phyloP scores from a whole-genome alignment of 2,888 invertebrate species.

The Choristoneura rosaceana region DNA sequence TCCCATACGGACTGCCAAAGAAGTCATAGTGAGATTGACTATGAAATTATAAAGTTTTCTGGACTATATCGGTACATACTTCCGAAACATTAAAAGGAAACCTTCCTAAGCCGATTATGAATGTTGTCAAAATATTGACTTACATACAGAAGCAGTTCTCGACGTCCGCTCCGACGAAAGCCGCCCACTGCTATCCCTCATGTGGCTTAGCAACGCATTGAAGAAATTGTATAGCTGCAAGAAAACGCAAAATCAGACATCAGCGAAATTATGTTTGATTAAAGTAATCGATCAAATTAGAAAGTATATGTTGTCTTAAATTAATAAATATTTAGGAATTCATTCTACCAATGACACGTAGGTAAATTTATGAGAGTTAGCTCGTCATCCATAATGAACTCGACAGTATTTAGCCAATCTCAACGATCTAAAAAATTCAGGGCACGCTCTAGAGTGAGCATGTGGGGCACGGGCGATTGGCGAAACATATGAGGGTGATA shows the following conservation, averaged over 20 bases:
- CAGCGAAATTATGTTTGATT: no score
- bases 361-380: neutral
- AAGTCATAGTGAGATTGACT: no score
- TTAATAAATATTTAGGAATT: neutral
- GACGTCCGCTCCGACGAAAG: slow-evolving; percentile 87
- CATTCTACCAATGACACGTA: neutral
- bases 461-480: slow-evolving; percentile 24
- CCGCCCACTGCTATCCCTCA: slow-evolving; percentile 88
- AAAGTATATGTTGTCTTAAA: neutral
- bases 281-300: no score
- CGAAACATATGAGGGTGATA: slow-evolving; percentile 21
- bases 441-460: slow-evolving; percentile 13
- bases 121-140: slow-evolving; percentile 51
- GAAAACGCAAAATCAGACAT: slow-evolving; percentile 47
- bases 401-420: slow-evolving; percentile 3
- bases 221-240: slow-evolving; percentile 97
- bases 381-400: neutral
- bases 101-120: slow-evolving; percentile 1
- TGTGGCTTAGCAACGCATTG: slow-evolving; percentile 95
- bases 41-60: no score
- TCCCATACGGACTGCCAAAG: no score
- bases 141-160: slow-evolving; percentile 87
- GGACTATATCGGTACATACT: no score
- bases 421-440: slow-evolving; percentile 31
- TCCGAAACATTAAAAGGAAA: no score